Conservation (phyloP, 2,888 invertebrate species). For the Pterostichus niger region DNA sequence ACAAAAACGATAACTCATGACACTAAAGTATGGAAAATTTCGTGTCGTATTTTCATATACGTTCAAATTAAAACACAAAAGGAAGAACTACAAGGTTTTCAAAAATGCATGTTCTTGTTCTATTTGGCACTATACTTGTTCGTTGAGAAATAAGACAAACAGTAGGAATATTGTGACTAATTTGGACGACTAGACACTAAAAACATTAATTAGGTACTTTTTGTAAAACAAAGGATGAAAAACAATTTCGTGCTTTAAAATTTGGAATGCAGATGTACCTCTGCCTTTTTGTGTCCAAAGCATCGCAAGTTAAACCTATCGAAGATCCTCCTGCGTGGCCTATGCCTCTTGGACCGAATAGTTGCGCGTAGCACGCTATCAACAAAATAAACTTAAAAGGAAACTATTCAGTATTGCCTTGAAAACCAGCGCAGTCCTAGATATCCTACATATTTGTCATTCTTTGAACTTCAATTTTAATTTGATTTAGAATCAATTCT, state of each 20-base stretch:
- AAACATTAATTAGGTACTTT: conserved; percentile 56
- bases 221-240: conserved; percentile 9
- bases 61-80: conserved; percentile 36
- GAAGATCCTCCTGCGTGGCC: conserved; percentile 94
- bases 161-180: conserved; percentile 32
- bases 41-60: conserved; percentile 34
- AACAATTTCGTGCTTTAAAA: conserved; percentile 58
- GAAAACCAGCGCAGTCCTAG: conserved; percentile 45
- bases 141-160: conserved; percentile 49
- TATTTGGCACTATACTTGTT: conserved; percentile 30
- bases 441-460: background rate
- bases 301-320: conserved; percentile 91
- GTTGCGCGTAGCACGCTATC: conserved; percentile 96
- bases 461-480: background rate
- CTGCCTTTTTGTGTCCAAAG: conserved; percentile 88
- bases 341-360: conserved; percentile 96
- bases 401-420: conserved; percentile 49
- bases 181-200: conserved; percentile 37
- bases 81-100: conserved; percentile 41
- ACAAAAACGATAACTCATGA: conserved; percentile 32
- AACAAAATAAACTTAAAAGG: conserved; percentile 57
- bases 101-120: conserved; percentile 41
- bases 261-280: conserved; percentile 78
- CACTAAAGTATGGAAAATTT: conserved; percentile 46
- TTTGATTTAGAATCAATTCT: no score